Base-by-base conservation (phyloP, 2,797 vertebrate species). In the Megaceryle alcyon region DNA sequence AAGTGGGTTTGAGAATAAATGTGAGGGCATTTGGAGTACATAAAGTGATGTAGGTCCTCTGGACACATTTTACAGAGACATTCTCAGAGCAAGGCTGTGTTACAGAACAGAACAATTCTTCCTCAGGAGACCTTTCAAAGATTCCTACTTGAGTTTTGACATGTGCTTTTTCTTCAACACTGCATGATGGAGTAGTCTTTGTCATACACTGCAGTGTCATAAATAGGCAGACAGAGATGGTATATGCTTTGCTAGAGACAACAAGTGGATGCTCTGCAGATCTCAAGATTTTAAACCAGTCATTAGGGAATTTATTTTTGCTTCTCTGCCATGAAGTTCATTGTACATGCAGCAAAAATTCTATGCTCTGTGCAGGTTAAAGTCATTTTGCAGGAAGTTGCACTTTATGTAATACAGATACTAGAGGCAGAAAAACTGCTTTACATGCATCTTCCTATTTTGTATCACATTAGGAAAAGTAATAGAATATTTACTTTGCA, bases 111-210 rank as follows among this genome's bases (percentile, higher is more conserved):
- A 94, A 29, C 7, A 21, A 70, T 88, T 92, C 91, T 94, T 95
- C 72, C 91, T 95, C 93, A 46, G 72, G 79, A 96, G 92, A 96
- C 94, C 51, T 95, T 97, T 90, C 60, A 68, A 68, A 95, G 91
- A 92, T 59, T 71, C 82, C 76, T 54, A 65, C 57, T 68, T 6
- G 49, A 91, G 65, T 93, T 92, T 26, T 68, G 71, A 29, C 53
- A 29, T 7, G 79, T 35, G 75, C n/a, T 61, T 89, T 91, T 78
- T 86, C 92, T 82, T 68, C 82, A 57, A 37, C 54, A 1, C 72
- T 85, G 86, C 69, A 68, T 4, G 10, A 90, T 46, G 75, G 88
- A 66, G 78, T 39, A 57, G 68, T 80, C 90, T 86, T 37, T 91
- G 88, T 80, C 95, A 71, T 37, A 73, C 1, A 2, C 60, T 69